These are phyloP conservation scores for Gavia stellata DNA, from an alignment of 2,113 vertebrate species.

Conservation along the genomic window DNA sequence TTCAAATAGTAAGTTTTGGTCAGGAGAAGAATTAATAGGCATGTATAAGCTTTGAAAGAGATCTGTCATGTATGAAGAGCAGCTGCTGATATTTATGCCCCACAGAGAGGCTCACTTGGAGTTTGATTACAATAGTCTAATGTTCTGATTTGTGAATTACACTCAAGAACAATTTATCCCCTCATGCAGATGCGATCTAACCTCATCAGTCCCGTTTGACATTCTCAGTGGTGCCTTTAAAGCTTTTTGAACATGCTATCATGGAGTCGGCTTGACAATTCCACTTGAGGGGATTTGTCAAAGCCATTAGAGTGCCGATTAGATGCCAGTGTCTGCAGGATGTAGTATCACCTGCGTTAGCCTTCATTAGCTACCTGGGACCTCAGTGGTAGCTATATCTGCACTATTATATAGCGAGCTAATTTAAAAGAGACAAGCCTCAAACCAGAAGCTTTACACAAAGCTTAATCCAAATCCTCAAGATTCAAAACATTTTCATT, in stretches of 20 bases:
- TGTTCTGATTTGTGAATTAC: not conserved
- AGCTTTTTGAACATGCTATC: not conserved
- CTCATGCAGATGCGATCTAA: not conserved
- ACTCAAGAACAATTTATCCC: conserved; percentile 36
- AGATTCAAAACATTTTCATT: not conserved
- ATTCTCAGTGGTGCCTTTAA: conserved; percentile 4
- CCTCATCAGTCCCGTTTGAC: not conserved
- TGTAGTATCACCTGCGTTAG: not conserved
- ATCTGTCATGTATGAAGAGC: not conserved
- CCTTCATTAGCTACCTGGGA: not conserved
- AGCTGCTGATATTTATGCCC: not conserved
- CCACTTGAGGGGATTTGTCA: conserved; percentile 27
- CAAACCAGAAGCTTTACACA: not conserved
- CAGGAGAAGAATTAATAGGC: not conserved
- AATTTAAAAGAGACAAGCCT: not conserved
- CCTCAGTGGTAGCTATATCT: not conserved
- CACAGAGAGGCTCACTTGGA: not conserved
- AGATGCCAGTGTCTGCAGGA: not conserved
- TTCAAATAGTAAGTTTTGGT: not conserved
- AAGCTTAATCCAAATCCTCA: not conserved
- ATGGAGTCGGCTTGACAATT: not conserved
- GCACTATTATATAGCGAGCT: not conserved
- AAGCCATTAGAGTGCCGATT: not conserved
- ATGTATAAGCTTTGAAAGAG: not conserved
- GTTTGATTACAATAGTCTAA: not conserved